These are phyloP conservation scores for Pectinophora gossypiella DNA, from an alignment of 1,140 invertebrate species.

Conservation along the genomic window DNA sequence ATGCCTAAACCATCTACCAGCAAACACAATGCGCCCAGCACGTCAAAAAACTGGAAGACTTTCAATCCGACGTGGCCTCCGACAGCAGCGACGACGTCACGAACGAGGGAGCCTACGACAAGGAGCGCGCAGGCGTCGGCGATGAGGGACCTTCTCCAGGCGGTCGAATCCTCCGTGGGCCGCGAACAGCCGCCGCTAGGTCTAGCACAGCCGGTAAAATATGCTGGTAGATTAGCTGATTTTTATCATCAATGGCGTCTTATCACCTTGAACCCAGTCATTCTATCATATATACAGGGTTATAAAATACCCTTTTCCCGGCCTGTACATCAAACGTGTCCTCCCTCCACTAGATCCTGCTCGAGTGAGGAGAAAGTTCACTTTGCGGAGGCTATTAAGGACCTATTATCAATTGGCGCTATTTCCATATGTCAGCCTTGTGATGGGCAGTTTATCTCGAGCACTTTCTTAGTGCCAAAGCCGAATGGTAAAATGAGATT, in stretches of 20 bases:
- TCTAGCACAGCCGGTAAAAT: slow-evolving; percentile 1
- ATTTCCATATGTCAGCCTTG: slow-evolving; percentile 8
- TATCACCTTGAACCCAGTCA: background rate
- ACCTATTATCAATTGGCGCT: slow-evolving; percentile 1
- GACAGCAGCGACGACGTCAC: too few relatives aligned
- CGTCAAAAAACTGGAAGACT: too few relatives aligned
- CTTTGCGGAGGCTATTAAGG: background rate
- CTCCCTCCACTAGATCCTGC: background rate
- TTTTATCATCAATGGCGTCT: background rate
- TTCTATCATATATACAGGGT: background rate
- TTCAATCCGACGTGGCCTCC: too few relatives aligned
- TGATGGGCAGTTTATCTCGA: slow-evolving; percentile 23
- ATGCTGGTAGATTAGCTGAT: background rate
- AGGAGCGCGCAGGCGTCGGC: too few relatives aligned
- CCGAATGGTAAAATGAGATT: slow-evolving; percentile 27
- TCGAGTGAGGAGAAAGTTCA: background rate
- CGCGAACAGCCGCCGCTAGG: background rate
- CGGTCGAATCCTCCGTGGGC: background rate
- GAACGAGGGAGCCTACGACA: background rate
- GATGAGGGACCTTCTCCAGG: background rate
- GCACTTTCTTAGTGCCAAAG: slow-evolving; percentile 24
- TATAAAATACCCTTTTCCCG: background rate
- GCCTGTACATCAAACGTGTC: background rate
- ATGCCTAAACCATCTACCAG: too few relatives aligned
- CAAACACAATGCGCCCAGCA: too few relatives aligned